phyloP scores from a whole-genome alignment of 2,888 invertebrate species.

The Colostygia pectinataria region DNA sequence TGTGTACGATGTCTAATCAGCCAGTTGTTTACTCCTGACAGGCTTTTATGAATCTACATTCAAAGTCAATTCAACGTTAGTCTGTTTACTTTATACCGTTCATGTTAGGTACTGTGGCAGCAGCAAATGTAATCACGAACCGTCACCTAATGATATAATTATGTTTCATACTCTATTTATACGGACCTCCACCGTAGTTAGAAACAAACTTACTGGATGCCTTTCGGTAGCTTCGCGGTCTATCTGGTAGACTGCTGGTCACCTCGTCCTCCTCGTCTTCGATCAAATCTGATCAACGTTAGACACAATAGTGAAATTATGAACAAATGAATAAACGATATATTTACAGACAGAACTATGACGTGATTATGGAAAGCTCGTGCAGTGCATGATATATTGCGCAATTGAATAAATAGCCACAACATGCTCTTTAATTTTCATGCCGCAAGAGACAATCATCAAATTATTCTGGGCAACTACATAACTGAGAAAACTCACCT shows the following conservation, averaged over 20 bases:
- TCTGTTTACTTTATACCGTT: conserved; percentile 8
- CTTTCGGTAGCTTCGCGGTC: conserved; percentile 75
- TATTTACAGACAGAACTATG: conserved; percentile 43
- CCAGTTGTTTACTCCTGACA: conserved; percentile 10
- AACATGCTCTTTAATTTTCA: conserved; percentile 61
- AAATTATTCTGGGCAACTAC: neutral
- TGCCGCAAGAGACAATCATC: conserved; percentile 47
- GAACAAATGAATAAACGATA: conserved; percentile 47
- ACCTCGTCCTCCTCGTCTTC: conserved; percentile 83
- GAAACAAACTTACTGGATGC: conserved; percentile 81
- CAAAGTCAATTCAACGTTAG: conserved; percentile 18
- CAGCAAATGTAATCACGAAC: conserved; percentile 25
- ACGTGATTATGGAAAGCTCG: conserved; percentile 35
- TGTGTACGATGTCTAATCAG: conserved; percentile 10
- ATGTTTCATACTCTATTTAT: conserved; percentile 6
- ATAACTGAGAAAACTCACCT: conserved; percentile 58
- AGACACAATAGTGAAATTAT: conserved; percentile 39
- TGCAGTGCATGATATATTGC: conserved; percentile 30
- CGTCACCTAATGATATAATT: conserved; percentile 32
- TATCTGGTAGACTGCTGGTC: conserved; percentile 72
- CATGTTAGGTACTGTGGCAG: conserved; percentile 23
- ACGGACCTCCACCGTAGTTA: conserved; percentile 29
- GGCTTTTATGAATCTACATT: conserved; percentile 15
- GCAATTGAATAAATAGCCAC: conserved; percentile 39
- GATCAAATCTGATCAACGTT: conserved; percentile 77